phyloP scores from a whole-genome alignment of 2,797 vertebrate species.

The Leucoraja ocellata region DNA sequence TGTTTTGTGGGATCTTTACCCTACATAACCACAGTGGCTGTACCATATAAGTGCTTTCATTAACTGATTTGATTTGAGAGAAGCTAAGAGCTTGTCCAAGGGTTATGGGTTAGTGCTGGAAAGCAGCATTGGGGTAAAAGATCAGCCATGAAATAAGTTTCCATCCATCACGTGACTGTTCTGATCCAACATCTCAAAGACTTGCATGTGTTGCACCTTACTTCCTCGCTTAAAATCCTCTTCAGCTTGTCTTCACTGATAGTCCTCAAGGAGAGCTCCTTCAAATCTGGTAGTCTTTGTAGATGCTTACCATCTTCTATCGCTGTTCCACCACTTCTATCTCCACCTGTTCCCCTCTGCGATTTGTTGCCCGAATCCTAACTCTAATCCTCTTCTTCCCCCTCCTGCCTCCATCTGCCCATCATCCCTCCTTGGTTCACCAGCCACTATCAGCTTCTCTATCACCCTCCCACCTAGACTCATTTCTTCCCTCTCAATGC shows the following conservation, averaged over 20 bases:
- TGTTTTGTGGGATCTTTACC: not conserved
- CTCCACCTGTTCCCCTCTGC: no score
- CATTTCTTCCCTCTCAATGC: no score
- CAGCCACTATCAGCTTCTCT: no score
- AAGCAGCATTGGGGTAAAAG: no score
- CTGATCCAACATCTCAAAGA: not conserved
- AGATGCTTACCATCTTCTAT: no score
- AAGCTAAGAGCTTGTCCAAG: not conserved
- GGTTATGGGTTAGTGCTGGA: not conserved
- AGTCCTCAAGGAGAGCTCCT: not conserved
- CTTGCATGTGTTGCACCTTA: not conserved
- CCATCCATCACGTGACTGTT: not conserved
- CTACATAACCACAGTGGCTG: not conserved
- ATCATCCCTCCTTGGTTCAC: no score
- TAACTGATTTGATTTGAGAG: not conserved
- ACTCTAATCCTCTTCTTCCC: no score
- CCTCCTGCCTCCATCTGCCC: no score
- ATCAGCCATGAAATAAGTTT: not conserved
- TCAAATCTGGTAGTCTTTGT: not conserved
- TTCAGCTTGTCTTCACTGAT: not conserved
- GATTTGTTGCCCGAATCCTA: no score
- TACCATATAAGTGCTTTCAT: not conserved
- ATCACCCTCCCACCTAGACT: no score
- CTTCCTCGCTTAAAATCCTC: not conserved
- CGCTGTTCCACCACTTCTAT: no score